Evolutionary conservation across 1,140 invertebrate genomes (phyloP).

Genomic region (Carcinoscorpius rotundicauda): DNA sequence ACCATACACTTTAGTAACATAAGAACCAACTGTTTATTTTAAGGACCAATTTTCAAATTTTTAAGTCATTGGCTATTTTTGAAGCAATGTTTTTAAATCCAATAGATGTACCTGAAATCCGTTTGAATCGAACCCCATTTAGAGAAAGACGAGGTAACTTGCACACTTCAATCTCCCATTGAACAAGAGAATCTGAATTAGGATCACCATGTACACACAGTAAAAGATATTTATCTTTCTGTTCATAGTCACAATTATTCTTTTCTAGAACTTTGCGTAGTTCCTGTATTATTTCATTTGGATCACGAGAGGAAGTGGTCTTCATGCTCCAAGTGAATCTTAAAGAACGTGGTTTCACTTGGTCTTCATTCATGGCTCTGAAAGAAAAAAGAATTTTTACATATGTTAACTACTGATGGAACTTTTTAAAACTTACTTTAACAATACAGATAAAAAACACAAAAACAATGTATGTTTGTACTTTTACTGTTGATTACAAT

Average conservation of each 20-base stretch:
- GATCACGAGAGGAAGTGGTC: slow-evolving; percentile 95
- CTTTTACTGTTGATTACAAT: no score
- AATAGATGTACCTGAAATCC: slow-evolving; percentile 98
- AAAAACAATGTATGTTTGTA: no score
- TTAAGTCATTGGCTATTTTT: slow-evolving; percentile 99
- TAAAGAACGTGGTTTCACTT: slow-evolving; percentile 88
- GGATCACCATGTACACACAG: slow-evolving; percentile 98
- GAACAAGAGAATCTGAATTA: slow-evolving; percentile 94
- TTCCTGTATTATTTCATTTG: slow-evolving; percentile 98
- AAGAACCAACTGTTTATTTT: no score
- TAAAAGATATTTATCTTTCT: slow-evolving; percentile 90
- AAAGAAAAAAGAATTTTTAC: background rate
- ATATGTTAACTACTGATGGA: no score
- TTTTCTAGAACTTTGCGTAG: slow-evolving; percentile 97
- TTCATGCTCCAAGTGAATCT: slow-evolving; percentile 99
- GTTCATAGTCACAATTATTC: slow-evolving; percentile 99
- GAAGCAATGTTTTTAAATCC: slow-evolving; percentile 99
- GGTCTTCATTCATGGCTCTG: slow-evolving; percentile 67
- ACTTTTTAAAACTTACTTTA: no score
- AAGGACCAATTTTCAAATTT: slow-evolving; percentile 55
- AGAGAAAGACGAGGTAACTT: slow-evolving; percentile 94
- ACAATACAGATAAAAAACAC: no score
- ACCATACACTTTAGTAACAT: no score
- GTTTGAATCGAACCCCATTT: slow-evolving; percentile 98
- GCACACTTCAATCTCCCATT: slow-evolving; percentile 99